Percentiles rank a stretch among this genome's conserved stretches.
phyloP scores from a whole-genome alignment of 2,888 invertebrate species.

The Apoda limacodes region DNA sequence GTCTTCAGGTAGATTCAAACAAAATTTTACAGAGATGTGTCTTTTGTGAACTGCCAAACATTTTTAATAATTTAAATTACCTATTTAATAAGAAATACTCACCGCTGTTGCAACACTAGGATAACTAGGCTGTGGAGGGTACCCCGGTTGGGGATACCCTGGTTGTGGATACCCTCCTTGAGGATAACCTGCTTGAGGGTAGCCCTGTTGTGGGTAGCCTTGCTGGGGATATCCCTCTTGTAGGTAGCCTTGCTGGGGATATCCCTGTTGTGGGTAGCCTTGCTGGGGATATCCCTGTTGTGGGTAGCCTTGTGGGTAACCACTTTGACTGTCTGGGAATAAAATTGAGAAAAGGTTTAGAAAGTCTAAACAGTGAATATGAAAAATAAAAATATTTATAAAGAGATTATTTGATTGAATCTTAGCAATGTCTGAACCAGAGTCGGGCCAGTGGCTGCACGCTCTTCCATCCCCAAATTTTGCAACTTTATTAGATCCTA shows the following conservation, averaged over 20 bases:
- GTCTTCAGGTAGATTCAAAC: too few relatives aligned
- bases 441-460: too few relatives aligned
- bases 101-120: slow-evolving; percentile 9
- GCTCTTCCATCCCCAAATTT: too few relatives aligned
- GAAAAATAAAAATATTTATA: too few relatives aligned
- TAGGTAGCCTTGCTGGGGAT: slow-evolving; percentile 23
- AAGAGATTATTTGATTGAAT: too few relatives aligned
- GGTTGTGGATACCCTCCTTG: slow-evolving; percentile 28
- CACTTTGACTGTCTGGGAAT: slow-evolving; percentile 16
- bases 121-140: slow-evolving; percentile 23
- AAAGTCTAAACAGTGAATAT: too few relatives aligned
- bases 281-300: slow-evolving; percentile 40
- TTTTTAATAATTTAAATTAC: too few relatives aligned
- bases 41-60: too few relatives aligned
- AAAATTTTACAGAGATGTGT: too few relatives aligned
- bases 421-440: too few relatives aligned
- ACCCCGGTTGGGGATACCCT: slow-evolving; percentile 21
- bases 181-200: background rate
- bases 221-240: slow-evolving; percentile 28
- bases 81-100: slow-evolving; percentile 8
- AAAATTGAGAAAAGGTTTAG: too few relatives aligned
- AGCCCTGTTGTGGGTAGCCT: slow-evolving; percentile 7
- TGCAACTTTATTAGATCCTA: too few relatives aligned
- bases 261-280: slow-evolving; percentile 28
- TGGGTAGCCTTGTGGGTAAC: slow-evolving; percentile 35